Base-by-base conservation (phyloP, 2,797 vertebrate genomes). In the Phylloscopus collybita region DNA sequence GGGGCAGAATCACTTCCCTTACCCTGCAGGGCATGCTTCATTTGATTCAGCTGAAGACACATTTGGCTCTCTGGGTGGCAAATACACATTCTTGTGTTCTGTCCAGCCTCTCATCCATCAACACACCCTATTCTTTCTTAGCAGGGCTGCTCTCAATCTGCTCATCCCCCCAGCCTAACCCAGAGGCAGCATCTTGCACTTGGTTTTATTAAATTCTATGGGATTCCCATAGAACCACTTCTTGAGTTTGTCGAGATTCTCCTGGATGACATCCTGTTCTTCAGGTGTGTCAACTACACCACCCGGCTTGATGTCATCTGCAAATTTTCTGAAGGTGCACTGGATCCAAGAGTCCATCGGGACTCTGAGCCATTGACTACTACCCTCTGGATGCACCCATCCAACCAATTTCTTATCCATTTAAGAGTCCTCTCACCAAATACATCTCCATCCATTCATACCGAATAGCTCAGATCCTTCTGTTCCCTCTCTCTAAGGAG, bases 261-360 rank as follows among this genome's bases (percentile, higher is more conserved):
- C 3, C 38, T 51, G 44, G 20, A 44, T 51, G 36, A n/a, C 32
- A 51, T 53, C 21, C 40, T 60, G 13, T 34, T 57, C 51, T 53
- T 90, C 40, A 66, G 7, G 9, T 47, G 16, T 32, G 51, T 65
- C 59, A 66, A 27, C 18, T 38, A 26, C 32, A 65, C 26, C 13
- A 53, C 34, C 10, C 30, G 32, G 5, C 34, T 72, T 54, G 20
- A 13, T 49, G 30, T 42, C 11, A 54, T 66, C n/a, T 32, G 66
- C 40, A 72, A 66, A 54, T 49, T 21, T 49, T 11, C 40, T 72
- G 53, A 60, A 40, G 30, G 5, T 66, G 40, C 60, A 54, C 18
- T 42, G 40, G 19, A 32, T 47, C 15, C 30, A 45, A 66, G 18
- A 53, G 30, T 47, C 34, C 30, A 25, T 27, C 0, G 0, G 34